These are phyloP conservation scores for Papilio dardanus DNA, from an alignment of 1,140 invertebrate genomes.

Conservation along the genomic window DNA sequence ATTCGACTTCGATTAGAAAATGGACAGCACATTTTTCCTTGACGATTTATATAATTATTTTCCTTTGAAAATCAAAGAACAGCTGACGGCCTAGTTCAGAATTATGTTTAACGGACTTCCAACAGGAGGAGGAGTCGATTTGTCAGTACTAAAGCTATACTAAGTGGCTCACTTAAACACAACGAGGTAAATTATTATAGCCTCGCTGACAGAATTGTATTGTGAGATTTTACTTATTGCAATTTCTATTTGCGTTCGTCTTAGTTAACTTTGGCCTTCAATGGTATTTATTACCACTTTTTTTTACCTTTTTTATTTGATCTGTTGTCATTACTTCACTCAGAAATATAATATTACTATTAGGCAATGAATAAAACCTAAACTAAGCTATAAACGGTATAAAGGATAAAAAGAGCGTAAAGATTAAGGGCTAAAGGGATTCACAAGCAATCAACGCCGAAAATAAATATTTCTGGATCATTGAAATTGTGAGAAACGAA, in stretches of 20 bases:
- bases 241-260: no score
- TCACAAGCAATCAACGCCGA: background rate
- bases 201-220: no score
- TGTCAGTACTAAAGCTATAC: background rate
- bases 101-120: no score
- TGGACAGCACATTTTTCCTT: background rate
- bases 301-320: no score
- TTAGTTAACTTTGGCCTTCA: no score
- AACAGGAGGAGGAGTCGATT: no score
- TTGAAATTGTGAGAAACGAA: background rate
- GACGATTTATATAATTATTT: background rate
- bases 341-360: no score
- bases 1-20: background rate
- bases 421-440: background rate
- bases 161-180: no score
- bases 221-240: no score
- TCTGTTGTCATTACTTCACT: no score
- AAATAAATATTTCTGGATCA: constrained; percentile 8
- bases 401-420: background rate
- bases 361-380: background rate
- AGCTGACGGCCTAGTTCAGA: background rate
- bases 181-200: no score
- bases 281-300: no score
- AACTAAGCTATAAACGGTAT: background rate
- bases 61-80: background rate